Conservation (phyloP, 2,113 vertebrate species). For the Pteruthius melanotis region DNA sequence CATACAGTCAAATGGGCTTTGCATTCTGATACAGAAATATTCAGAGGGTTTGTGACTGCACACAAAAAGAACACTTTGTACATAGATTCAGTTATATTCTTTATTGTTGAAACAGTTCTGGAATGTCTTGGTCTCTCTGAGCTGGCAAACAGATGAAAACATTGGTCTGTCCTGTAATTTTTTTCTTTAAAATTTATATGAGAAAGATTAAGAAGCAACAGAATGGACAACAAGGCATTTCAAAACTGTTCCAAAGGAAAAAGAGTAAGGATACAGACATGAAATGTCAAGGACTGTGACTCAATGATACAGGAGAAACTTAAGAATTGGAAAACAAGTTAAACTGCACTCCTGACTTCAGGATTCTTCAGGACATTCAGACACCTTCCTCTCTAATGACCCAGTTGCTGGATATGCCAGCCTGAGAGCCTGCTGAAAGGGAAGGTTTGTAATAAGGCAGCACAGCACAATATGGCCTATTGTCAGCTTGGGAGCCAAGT, state of each 20-base stretch:
- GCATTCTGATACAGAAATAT: background rate
- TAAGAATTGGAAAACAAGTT: background rate
- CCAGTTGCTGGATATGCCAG: background rate
- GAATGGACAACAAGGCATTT: background rate
- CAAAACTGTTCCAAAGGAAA: background rate
- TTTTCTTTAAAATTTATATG: background rate
- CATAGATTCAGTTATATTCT: background rate
- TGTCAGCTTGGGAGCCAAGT: background rate
- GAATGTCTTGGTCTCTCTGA: constrained; percentile 26
- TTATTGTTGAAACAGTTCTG: constrained; percentile 20
- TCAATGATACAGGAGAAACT: background rate
- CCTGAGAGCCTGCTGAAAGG: background rate
- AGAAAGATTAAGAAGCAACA: background rate
- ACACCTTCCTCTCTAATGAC: background rate
- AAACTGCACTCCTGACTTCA: background rate
- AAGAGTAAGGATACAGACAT: background rate
- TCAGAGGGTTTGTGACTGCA: background rate
- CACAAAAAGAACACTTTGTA: constrained; percentile 50
- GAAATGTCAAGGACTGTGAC: background rate
- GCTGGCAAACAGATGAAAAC: background rate
- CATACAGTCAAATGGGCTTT: background rate
- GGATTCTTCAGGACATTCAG: background rate
- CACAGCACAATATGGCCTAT: background rate
- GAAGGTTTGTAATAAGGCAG: background rate
- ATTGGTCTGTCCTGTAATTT: background rate